Evolutionary conservation across 2,888 invertebrate species (phyloP), one percentile per base, ranked within the genome.

Genomic region (Cosmia pyralina): DNA sequence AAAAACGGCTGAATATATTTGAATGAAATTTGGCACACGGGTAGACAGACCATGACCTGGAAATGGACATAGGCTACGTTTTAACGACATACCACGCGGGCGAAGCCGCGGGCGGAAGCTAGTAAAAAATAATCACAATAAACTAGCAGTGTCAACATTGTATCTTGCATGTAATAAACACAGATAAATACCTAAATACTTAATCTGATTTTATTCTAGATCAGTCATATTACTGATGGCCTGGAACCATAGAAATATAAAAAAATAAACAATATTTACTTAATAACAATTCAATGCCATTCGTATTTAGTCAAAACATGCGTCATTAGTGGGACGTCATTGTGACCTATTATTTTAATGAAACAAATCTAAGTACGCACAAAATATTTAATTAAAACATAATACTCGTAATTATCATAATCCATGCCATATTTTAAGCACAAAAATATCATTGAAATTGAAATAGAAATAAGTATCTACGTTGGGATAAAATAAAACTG

Each of bases 231-330:
- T 46, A 63, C 52, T 55, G 59, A 64, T 74, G 34, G 19, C 59
- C 59, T 78, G 64, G 62, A 41, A 74, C 28, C 70, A 44, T 6
- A 57, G 55, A 66, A 28, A 1, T 28, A 28, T 28, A 28, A 53
- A 66, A 63, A 62, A 66, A 58, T 65, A 58, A 83, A 81, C 66
- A 81, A 81, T 83, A 81, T 83, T 83, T 83, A 81, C 75, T 57
- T 48, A 66, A 28, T 65, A 66, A 66, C 60, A 71, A 79, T 67
- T 80, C 80, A 81, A 76, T 82, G 82, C 76, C 77, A 66, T 63
- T 66, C 22, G 46, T 46, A 46, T 60, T 84, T 60, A 69, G 65
- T 67, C 59, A 85, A 77, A 80, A 76, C 82, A 77, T 63, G 80
- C 85, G 85, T 82, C 85, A 82, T 68, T 59, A 73, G 57, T 52